These are phyloP conservation scores for Poeciliopsis turrubarensis DNA, from an alignment of 2,113 vertebrate genomes.

Conservation along the genomic window DNA sequence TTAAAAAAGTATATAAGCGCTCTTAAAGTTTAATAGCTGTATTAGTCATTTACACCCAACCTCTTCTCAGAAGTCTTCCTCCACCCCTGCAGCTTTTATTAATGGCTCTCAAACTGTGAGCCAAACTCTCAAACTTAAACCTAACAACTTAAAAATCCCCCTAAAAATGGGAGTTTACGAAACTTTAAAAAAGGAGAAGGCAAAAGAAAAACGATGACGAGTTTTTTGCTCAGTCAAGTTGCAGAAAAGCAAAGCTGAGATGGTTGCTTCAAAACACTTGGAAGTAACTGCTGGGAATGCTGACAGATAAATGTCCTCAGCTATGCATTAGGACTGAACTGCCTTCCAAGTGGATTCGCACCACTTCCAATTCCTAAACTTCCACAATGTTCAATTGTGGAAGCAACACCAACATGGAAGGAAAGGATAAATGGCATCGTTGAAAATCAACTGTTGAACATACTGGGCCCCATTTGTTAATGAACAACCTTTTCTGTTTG, in stretches of 20 bases:
- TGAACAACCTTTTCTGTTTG: neutral
- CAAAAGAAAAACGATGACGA: too few species aligned
- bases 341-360: neutral
- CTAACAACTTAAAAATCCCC: neutral
- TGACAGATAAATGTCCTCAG: neutral
- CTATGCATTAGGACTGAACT: neutral
- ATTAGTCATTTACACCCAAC: neutral
- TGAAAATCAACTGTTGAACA: neutral
- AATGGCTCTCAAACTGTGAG: neutral
- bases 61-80: slow-evolving; percentile 9
- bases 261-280: neutral
- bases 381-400: too few species aligned
- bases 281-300: neutral
- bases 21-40: neutral
- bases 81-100: neutral
- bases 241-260: neutral
- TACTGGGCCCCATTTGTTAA: neutral
- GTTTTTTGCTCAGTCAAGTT: neutral
- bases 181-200: neutral
- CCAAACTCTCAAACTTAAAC: neutral
- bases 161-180: neutral
- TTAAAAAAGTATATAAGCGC: neutral
- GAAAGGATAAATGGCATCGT: too few species aligned
- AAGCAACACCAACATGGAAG: too few species aligned
- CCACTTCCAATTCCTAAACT: too few species aligned